These are phyloP conservation scores for Sarotherodon lohbergeri DNA, from an alignment of 2,113 vertebrate species.

Conservation along the genomic window DNA sequence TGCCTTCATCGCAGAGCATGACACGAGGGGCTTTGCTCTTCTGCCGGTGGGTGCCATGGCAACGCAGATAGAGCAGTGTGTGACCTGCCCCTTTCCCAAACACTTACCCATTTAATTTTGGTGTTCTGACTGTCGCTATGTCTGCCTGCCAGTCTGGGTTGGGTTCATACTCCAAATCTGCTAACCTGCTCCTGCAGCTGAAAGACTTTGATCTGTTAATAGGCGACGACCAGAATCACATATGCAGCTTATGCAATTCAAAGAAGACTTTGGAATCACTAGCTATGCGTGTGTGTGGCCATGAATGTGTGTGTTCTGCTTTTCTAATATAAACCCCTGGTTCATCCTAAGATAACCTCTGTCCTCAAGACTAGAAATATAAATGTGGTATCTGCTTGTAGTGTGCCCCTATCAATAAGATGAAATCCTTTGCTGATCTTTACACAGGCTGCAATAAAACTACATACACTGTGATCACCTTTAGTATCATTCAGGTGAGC, in stretches of 20 bases:
- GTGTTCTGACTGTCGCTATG: not conserved
- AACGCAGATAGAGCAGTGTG: not conserved
- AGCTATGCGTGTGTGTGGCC: not conserved
- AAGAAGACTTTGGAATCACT: not conserved
- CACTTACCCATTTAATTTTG: slow-evolving; percentile 10
- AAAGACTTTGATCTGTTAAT: slow-evolving; percentile 1
- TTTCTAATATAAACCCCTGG: not conserved
- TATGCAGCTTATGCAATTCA: not conserved
- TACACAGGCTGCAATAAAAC: not conserved
- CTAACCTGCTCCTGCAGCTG: not conserved
- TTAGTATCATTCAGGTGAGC: not conserved
- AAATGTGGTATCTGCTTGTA: not conserved
- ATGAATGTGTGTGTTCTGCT: not conserved
- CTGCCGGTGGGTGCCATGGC: slow-evolving; percentile 35
- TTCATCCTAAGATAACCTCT: not conserved
- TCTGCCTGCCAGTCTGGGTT: not conserved
- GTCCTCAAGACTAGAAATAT: not conserved
- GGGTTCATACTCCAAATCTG: not conserved
- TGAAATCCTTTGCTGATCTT: not conserved
- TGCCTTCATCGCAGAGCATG: slow-evolving; percentile 1
- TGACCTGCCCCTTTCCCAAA: slow-evolving; percentile 14
- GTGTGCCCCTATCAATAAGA: not conserved
- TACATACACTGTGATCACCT: not conserved
- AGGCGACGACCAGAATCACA: not conserved
- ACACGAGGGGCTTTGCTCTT: slow-evolving; percentile 17